These are phyloP conservation scores for Hipposideros armiger DNA, from an alignment of 2,113 vertebrate species.

Conservation along the genomic window DNA sequence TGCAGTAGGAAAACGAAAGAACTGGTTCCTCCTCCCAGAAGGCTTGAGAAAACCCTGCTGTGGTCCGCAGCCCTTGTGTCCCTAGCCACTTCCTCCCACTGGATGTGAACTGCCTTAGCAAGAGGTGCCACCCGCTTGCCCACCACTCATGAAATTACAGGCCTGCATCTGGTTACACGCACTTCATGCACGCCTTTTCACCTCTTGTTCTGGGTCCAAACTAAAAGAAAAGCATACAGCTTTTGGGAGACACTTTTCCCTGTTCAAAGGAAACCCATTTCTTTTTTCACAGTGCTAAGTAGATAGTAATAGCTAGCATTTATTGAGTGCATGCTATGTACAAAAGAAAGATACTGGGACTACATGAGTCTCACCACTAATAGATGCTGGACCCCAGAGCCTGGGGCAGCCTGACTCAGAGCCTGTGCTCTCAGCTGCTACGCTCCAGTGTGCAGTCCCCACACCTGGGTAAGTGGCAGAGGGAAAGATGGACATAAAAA, in stretches of 20 bases:
- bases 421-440: accelerated
- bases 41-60: no score
- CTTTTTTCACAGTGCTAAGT: background rate
- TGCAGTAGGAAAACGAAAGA: background rate
- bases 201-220: background rate
- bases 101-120: no score
- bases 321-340: background rate
- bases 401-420: background rate
- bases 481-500: accelerated
- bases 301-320: background rate
- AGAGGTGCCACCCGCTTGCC: background rate
- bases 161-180: accelerated
- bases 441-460: accelerated
- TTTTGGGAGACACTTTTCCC: background rate
- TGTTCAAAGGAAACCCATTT: background rate
- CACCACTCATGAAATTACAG: background rate
- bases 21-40: background rate
- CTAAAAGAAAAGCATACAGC: background rate
- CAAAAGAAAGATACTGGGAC: background rate
- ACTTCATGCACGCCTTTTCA: background rate
- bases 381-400: background rate
- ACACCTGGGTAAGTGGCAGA: background rate
- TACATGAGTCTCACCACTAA: background rate
- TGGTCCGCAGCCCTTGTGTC: background rate
- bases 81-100: background rate